Evolutionary conservation across 2,888 invertebrate species (phyloP), one percentile per base, ranked within the genome.

Genomic region (Blera fallax): DNA sequence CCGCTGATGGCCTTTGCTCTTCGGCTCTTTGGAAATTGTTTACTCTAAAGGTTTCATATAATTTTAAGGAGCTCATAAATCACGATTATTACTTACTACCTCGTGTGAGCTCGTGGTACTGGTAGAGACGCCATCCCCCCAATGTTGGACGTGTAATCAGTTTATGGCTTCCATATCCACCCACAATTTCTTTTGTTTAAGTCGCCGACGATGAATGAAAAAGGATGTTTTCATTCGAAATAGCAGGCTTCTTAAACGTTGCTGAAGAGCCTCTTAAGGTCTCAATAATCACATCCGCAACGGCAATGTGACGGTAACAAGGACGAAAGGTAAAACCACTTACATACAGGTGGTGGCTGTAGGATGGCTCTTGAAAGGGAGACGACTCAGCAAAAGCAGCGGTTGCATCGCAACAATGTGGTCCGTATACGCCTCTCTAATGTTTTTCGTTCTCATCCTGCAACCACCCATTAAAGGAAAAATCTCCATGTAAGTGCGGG

Each of bases 261-360:
- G 37, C 37, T 76, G 34, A 70, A 74, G 67, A 74, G 64, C 64
- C 74, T 65, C 70, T 74, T 52, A 74, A 65, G 64, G 60, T 58
- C 58, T 84, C 74, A 76, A 76, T 84, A 80, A 65, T 79, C 76
- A 70, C 50, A 80, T 70, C 74, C 45, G 29, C 64, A 56, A 64
- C 50, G 27, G 40, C 70, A 52, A 34, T 74, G 56, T 34, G 34
- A 62, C 48, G 58, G 43, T 56, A 74, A 40, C 73, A 79, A 45
- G 48, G 56, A 73, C 79, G 56, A 45, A 64, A 58, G 54, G 60
- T 84, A 64, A 37, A 80, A 84, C 80, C 80, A 80, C 80, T 76
- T 80, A 64, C 65, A 76, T 65, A 76, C 80, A 84, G 80, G 80
- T 84, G 80, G 80, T 74, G 58, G 56, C 50, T 69, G 50, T 16